Conservation (phyloP, 2,888 invertebrate genomes). For the Parnassius smintheus region DNA sequence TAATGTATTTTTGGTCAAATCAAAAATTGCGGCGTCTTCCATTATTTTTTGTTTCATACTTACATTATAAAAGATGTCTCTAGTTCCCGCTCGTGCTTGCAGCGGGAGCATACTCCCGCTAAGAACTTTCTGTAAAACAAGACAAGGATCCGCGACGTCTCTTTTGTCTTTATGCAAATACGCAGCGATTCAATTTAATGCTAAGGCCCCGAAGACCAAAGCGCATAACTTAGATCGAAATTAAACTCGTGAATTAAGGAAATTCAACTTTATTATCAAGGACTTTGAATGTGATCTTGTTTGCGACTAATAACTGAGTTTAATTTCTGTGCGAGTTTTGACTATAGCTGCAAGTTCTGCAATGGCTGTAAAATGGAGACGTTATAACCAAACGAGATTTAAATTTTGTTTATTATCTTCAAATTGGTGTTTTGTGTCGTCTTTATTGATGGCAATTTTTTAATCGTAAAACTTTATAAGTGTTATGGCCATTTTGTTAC, state of each 20-base stretch:
- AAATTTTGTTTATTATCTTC: too few relatives aligned
- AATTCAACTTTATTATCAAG: constrained; percentile 27
- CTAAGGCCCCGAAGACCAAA: constrained; percentile 61
- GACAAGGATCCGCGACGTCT: constrained; percentile 7
- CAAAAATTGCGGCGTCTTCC: too few relatives aligned
- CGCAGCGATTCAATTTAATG: constrained; percentile 69
- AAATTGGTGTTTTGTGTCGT: too few relatives aligned
- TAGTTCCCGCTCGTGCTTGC: too few relatives aligned
- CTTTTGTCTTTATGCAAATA: constrained; percentile 67
- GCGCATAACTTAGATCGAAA: constrained; percentile 64
- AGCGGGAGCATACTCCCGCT: too few relatives aligned
- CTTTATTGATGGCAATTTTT: too few relatives aligned
- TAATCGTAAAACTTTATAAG: too few relatives aligned
- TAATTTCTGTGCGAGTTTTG: constrained; percentile 11
- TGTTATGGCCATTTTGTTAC: too few relatives aligned
- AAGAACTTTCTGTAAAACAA: not conserved
- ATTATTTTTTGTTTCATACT: too few relatives aligned
- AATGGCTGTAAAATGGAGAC: constrained; percentile 3
- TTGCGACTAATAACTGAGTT: constrained; percentile 2
- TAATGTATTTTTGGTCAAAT: too few relatives aligned
- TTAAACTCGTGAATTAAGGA: constrained; percentile 46
- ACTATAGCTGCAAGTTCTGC: constrained; percentile 3
- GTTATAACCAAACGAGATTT: too few relatives aligned
- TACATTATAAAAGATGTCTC: too few relatives aligned
- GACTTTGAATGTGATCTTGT: constrained; percentile 15